Base-by-base conservation (phyloP, 2,888 invertebrate species). In the Watsonalla cultraria region DNA sequence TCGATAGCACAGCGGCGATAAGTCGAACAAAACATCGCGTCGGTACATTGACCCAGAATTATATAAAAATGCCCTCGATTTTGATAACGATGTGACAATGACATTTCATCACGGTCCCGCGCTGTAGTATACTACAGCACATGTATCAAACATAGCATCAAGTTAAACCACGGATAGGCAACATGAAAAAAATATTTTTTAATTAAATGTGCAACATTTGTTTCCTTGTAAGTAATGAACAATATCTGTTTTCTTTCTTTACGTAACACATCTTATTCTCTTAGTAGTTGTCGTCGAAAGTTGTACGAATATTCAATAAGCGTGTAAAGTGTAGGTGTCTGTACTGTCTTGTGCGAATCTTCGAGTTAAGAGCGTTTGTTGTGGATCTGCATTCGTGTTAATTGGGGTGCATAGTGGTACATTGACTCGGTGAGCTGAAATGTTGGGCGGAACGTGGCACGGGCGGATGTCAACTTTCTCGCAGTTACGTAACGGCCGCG, bases 1-100 rank as follows among this genome's bases (percentile, higher is more conserved):
- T 76, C 74, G 88, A 86, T 86, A 87, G 74, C 76, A 68, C 66
- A 66, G 68, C 65, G 47, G 65, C 76, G 90, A 90, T 90, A 90
- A 88, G 80, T 76, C 73, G 78, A 83, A 88, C 89, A 87, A 83
- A 86, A 89, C 87, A 87, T 76, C 83, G 79, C 68, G 72, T 80
- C 85, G 86, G 89, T 88, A 86, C 90, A 86, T 80, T 89, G 90
- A 90, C 90, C 90, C 88, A 90, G 80, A 87, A 86, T 90, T 89
- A 88, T 89, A 88, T 87, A 88, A 90, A 90, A 86, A 87, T 81
- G 80, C 82, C 82, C 82, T 86, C 87, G 74, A 81, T 84, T 82
- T 70, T 76, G 86, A 88, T 87, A 87, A 82, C 79, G 71, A 63
- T 72, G 73, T 88, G 90, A 83, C 88, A 89, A 80, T 90, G 90